Percentiles rank a stretch among this genome's conserved stretches.
Conservation (phyloP, 2,888 invertebrate genomes). For the Tyria jacobaeae region DNA sequence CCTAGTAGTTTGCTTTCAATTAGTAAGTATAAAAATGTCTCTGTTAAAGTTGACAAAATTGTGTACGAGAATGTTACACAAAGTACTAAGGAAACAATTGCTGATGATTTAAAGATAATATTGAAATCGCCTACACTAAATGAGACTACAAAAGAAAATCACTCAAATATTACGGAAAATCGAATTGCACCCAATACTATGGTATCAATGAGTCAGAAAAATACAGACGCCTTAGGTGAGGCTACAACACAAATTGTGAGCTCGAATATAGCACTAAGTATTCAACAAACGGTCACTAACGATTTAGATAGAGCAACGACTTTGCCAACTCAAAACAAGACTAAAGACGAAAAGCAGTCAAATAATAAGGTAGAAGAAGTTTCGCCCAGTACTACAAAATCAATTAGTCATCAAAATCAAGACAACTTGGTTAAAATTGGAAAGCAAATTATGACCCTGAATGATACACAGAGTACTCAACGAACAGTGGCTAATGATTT, state of each 20-base stretch:
- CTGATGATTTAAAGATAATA: background rate
- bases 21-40: background rate
- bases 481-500: background rate
- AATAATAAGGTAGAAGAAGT: background rate
- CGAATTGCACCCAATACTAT: background rate
- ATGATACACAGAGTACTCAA: background rate
- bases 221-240: background rate
- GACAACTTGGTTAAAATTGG: background rate
- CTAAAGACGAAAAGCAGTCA: background rate
- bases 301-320: background rate
- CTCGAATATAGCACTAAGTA: background rate
- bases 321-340: background rate
- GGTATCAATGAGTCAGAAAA: background rate
- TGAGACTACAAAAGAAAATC: background rate
- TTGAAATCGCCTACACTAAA: background rate
- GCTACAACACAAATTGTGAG: background rate
- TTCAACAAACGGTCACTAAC: too few relatives aligned
- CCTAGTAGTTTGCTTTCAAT: background rate
- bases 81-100: background rate
- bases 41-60: background rate
- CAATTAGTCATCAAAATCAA: background rate
- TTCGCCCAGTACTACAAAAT: background rate
- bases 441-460: background rate
- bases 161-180: background rate
- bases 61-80: background rate